These are phyloP conservation scores for Actias luna DNA, from an alignment of 2,888 invertebrate species.

Conservation along the genomic window DNA sequence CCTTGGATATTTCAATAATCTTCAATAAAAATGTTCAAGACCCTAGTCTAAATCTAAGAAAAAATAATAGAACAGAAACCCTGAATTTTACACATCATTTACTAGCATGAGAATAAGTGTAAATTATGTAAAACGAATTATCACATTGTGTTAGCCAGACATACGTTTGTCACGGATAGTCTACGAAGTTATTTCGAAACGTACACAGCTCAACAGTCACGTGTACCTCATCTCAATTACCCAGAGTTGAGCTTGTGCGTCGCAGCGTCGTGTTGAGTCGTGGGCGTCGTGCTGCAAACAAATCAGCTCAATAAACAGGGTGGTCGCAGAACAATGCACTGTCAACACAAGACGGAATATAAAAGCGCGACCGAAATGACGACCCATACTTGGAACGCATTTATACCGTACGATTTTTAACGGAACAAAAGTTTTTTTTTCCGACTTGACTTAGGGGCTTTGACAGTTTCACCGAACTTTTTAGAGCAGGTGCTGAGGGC, in stretches of 20 bases:
- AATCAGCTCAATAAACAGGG: constrained; percentile 72
- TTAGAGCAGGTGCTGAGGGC: too few relatives aligned
- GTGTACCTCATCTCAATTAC: constrained; percentile 63
- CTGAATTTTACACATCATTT: too few relatives aligned
- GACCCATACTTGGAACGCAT: constrained; percentile 36
- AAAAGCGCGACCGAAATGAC: constrained; percentile 62
- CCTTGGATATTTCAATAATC: background rate
- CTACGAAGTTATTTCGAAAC: constrained; percentile 38
- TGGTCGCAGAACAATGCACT: constrained; percentile 68
- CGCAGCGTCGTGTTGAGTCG: constrained; percentile 37
- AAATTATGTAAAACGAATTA: constrained; percentile 7
- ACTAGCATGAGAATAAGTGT: too few relatives aligned
- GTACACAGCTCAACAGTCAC: constrained; percentile 53
- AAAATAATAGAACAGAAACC: too few relatives aligned
- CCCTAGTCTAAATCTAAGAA: background rate
- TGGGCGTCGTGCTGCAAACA: constrained; percentile 67
- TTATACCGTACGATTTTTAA: constrained; percentile 49
- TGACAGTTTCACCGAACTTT: too few relatives aligned
- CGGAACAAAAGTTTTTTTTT: too few relatives aligned
- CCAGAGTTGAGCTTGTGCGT: constrained; percentile 18
- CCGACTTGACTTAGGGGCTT: too few relatives aligned
- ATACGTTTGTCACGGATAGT: constrained; percentile 13
- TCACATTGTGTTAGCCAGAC: constrained; percentile 7
- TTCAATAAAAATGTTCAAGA: background rate
- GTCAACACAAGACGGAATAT: constrained; percentile 76